These are phyloP conservation scores for Synergus laeviventris DNA, from an alignment of 2,888 invertebrate species.

Conservation along the genomic window DNA sequence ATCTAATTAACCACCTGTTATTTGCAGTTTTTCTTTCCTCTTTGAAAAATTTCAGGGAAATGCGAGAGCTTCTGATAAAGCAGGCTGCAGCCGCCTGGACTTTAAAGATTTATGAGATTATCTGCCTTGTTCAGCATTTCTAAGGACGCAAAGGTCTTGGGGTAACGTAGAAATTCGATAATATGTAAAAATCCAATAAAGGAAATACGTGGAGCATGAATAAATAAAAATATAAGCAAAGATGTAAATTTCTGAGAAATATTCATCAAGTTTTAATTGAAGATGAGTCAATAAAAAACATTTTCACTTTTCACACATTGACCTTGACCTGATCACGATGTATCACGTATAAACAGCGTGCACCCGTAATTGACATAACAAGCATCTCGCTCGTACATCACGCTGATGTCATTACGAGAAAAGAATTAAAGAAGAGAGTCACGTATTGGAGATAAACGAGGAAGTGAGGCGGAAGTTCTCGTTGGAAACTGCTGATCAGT, in stretches of 20 bases:
- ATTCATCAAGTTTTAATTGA: neutral
- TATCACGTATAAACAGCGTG: slow-evolving; percentile 26
- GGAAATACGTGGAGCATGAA: neutral
- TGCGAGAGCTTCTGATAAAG: too few relatives aligned
- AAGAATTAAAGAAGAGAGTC: slow-evolving; percentile 13
- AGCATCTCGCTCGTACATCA: slow-evolving; percentile 1
- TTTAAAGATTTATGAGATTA: too few relatives aligned
- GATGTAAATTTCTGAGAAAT: neutral
- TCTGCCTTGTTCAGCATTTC: too few relatives aligned
- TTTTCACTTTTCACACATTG: neutral
- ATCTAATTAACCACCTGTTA: too few relatives aligned
- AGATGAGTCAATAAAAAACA: slow-evolving; percentile 1
- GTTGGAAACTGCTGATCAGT: neutral
- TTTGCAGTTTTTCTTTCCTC: too few relatives aligned
- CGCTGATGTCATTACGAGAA: neutral
- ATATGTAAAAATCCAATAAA: neutral
- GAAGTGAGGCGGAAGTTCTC: neutral
- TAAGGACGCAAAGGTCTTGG: too few relatives aligned
- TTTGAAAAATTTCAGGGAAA: too few relatives aligned
- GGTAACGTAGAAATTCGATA: neutral
- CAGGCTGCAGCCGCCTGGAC: too few relatives aligned
- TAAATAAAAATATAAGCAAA: neutral
- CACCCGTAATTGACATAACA: slow-evolving; percentile 6
- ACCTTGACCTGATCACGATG: neutral
- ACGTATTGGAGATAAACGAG: neutral